Evolutionary conservation across 2,888 invertebrate species (phyloP).

Genomic region (Halocaridina rubra): DNA sequence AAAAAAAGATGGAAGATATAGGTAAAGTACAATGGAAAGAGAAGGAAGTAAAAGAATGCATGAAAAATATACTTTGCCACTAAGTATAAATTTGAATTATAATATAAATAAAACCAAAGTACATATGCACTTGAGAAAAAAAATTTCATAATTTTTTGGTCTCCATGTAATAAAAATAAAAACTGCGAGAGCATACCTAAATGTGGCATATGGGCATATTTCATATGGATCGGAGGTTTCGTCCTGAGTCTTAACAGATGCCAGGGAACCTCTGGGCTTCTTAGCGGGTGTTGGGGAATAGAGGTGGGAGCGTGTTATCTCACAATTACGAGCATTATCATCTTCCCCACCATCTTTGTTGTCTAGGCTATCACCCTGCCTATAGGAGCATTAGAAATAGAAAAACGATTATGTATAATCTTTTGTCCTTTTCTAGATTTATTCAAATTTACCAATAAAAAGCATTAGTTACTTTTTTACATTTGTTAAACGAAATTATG

Average conservation of each 20-base stretch:
- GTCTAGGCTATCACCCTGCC: slow-evolving; percentile 35
- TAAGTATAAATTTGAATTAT: not conserved
- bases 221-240: slow-evolving; percentile 40
- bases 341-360: slow-evolving; percentile 35
- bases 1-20: slow-evolving; percentile 20
- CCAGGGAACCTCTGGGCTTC: slow-evolving; percentile 35
- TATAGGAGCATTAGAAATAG: no score
- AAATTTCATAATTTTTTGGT: no score
- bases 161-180: no score
- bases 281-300: slow-evolving; percentile 46
- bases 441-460: no score
- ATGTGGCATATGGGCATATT: slow-evolving; percentile 46
- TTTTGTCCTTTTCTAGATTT: no score
- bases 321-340: slow-evolving; percentile 39
- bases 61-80: not conserved
- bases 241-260: slow-evolving; percentile 42
- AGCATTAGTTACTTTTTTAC: no score
- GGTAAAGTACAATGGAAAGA: not conserved
- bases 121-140: no score
- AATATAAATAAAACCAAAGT: not conserved
- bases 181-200: no score
- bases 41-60: not conserved
- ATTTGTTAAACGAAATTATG: no score
- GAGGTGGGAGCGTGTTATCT: slow-evolving; percentile 39
- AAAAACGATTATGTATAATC: no score